Evolutionary conservation across 2,888 invertebrate species (phyloP).

Genomic region (Philereme transversata): DNA sequence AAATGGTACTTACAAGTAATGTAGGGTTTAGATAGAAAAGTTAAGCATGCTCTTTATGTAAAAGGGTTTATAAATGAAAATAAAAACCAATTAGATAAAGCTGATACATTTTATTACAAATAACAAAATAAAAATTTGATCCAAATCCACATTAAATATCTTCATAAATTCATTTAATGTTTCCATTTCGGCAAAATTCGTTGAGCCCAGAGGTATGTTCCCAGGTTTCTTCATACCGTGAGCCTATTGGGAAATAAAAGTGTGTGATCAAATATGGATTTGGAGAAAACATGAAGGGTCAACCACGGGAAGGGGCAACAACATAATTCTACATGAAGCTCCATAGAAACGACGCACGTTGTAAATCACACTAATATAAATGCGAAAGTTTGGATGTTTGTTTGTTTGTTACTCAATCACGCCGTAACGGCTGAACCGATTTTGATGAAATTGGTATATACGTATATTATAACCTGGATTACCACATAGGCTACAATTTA

Average conservation of each 20-base stretch:
- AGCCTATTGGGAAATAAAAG: slow-evolving; percentile 78
- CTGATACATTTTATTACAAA: slow-evolving; percentile 68
- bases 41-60: background rate
- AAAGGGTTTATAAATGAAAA: slow-evolving; percentile 31
- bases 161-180: slow-evolving; percentile 70
- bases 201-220: slow-evolving; percentile 51
- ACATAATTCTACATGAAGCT: slow-evolving; percentile 6
- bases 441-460: too few species aligned
- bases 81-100: slow-evolving; percentile 49
- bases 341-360: too few species aligned
- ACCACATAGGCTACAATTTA: too few species aligned
- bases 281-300: slow-evolving; percentile 46
- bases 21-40: background rate
- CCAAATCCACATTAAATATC: slow-evolving; percentile 69
- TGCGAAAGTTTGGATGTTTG: too few species aligned
- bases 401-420: too few species aligned
- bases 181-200: slow-evolving; percentile 55
- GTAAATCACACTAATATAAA: too few species aligned
- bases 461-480: too few species aligned
- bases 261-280: slow-evolving; percentile 74
- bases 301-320: slow-evolving; percentile 1
- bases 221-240: slow-evolving; percentile 75
- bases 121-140: slow-evolving; percentile 62
- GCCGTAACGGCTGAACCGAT: too few species aligned
- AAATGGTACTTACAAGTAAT: too few species aligned